Base-by-base conservation (phyloP, 1,140 invertebrate species). In the Chrysomallon squamiferum region DNA sequence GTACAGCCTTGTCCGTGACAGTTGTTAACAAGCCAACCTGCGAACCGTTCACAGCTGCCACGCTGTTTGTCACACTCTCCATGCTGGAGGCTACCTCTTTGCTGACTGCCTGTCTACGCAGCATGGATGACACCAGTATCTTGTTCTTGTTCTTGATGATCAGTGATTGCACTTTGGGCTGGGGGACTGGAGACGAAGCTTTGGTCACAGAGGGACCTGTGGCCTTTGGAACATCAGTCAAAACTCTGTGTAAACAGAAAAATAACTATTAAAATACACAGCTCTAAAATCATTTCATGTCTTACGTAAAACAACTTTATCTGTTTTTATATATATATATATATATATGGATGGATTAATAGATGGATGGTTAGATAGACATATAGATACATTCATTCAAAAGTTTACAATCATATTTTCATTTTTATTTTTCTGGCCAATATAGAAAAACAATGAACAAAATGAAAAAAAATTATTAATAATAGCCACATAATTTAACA, bases 101-200 rank as follows among this genome's bases (percentile, higher is more conserved):
- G 45, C 74, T 75, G n/a, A 84, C 68, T 20, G 77, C 73, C 56
- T 74, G 73, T 58, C 81, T 79, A 56, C 77, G 77, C n/a, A 83
- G 60, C 75, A 84, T 76, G 11, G 77, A 74, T 1, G 81, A 81
- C 25, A 84, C 80, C 20, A 81, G 70, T 43, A 74, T 80, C 56
- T 72, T 73, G 6, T 38, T 38, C 62, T 52, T 69, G 6, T 38
- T 38, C 62, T 52, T 69, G 70, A n/a, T 67, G 64, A 22, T 63
- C 62, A 59, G 72, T 66, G 35, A 15, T 54, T 76, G 76, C 6
- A 76, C 67, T 35, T 74, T 65, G 2, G 65, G 35, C 0, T 57
- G 50, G n/a, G 70, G 66, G 6, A 68, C 59, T 25, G 69, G 41
- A 25, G 54, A 59, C 1, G 30, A 47, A 15, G 61, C 25, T 54